Conservation (phyloP, 2,888 invertebrate genomes). For the Sminthurides aquaticus region DNA sequence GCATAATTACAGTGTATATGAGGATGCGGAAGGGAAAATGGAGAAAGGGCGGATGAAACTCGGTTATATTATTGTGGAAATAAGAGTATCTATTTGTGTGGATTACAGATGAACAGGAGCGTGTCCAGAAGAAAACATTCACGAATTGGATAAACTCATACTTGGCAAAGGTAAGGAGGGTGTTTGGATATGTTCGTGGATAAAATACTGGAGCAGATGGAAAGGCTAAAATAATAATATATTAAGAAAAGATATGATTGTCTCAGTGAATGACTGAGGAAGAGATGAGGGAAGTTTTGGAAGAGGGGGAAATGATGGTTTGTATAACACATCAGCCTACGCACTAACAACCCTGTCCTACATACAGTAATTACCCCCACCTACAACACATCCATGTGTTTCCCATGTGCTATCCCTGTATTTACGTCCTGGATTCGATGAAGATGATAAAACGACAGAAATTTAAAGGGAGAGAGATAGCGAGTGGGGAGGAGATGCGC, state of each 20-base stretch:
- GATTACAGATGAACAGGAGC: slow-evolving; percentile 94
- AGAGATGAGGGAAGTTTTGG: not conserved
- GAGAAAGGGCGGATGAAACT: no score
- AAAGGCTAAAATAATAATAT: not conserved
- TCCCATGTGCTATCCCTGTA: not conserved
- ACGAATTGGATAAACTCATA: slow-evolving; percentile 99
- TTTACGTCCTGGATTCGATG: no score
- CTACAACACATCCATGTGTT: not conserved
- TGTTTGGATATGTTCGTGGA: no score
- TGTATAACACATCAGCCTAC: not conserved
- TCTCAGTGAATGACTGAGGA: not conserved
- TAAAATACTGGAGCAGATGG: slow-evolving; percentile 11
- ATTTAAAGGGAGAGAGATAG: no score
- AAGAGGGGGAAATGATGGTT: no score
- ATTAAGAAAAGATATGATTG: not conserved
- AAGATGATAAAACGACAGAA: no score
- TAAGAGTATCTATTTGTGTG: no score
- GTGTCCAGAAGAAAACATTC: slow-evolving; percentile 97
- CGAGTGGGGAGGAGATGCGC: no score
- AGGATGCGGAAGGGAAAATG: no score
- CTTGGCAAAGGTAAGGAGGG: slow-evolving; percentile 72
- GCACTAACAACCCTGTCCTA: not conserved
- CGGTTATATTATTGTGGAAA: no score
- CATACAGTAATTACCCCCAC: not conserved
- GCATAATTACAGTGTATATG: no score